phyloP scores from a whole-genome alignment of 1,140 invertebrate species.

The Drosophila nigrodunni region DNA sequence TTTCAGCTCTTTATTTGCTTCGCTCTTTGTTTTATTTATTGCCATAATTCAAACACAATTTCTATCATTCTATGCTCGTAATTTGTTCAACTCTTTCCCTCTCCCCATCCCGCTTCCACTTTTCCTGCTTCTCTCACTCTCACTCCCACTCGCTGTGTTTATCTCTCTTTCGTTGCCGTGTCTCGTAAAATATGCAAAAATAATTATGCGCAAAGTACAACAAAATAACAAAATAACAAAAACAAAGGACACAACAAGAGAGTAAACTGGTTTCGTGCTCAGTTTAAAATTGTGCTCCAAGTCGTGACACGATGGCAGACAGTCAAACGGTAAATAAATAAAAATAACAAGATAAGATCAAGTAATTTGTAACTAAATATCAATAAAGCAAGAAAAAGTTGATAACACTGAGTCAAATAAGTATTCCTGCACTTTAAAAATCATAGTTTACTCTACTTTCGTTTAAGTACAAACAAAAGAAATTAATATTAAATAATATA shows the following conservation, averaged over 20 bases:
- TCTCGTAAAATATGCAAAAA: conserved; percentile 76
- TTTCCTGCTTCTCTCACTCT: not conserved
- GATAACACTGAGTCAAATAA: too few relatives aligned
- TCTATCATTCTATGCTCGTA: conserved; percentile 71
- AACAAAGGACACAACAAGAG: conserved; percentile 30
- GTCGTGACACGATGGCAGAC: not conserved
- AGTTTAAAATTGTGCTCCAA: not conserved
- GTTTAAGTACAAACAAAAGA: too few relatives aligned
- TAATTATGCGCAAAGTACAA: conserved; percentile 81
- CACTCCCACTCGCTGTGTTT: not conserved
- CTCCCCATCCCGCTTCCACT: not conserved
- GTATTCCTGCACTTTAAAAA: too few relatives aligned
- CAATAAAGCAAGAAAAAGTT: not conserved
- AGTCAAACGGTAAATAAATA: too few relatives aligned
- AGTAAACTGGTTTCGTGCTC: conserved; percentile 19
- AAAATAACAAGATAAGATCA: not conserved
- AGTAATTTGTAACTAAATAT: not conserved
- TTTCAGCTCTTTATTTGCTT: conserved; percentile 3
- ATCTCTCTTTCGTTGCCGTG: conserved; percentile 2
- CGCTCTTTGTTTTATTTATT: conserved; percentile 65
- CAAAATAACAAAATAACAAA: conserved; percentile 44
- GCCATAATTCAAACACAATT: conserved; percentile 81
- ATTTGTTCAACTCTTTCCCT: conserved; percentile 44
- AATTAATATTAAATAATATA: too few relatives aligned
- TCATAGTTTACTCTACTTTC: too few relatives aligned